Base-by-base conservation (phyloP, 2,888 invertebrate genomes). In the Orchesella flavescens region DNA sequence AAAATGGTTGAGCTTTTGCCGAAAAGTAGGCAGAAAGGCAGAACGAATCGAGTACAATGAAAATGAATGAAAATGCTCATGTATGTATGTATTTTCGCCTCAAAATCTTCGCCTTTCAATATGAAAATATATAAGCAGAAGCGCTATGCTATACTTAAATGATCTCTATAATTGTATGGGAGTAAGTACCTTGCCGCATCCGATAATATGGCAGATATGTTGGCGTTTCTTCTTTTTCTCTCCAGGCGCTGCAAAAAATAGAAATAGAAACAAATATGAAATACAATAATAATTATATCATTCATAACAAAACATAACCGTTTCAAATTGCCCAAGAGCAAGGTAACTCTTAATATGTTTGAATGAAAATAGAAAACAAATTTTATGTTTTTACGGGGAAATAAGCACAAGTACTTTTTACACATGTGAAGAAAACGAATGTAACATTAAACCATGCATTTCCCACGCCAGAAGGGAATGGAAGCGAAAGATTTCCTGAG, bases 191-290 rank as follows among this genome's bases (percentile, higher is more conserved):
- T 88, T 88, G 75, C 86, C 87, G 84, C 88, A 88, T 23, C 87
- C 88, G 73, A 84, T 73, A 55, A 87, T 73, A 85, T 88, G 88
- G 75, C 88, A 88, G 34, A 88, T 84, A 66, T 88, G 88, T 82
- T 87, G 88, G 43, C 87, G 84, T 84, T 88, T 88, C 82, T 86
- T 87, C 77, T 87, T 87, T 85, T 87, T 86, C 85, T 85, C 87
- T 68, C 87, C 86, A 43, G 81, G 73, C 75, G 78, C 83, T 81
- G 84, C 34, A 83, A 83, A 74, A 75, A n/a, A n/a, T n/a, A n/a
- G n/a, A n/a, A 44, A 63, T n/a, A 57, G 69, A 75, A 65, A 65
- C 61, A 75, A 61, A 69, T 49, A 24, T 43, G 21, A 66, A 43
- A 49, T 44, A 24, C 5, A 46, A 59, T 9, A 44, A 57, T 61